Conservation (phyloP, 2,113 vertebrate genomes). For the Ptyas mucosa region DNA sequence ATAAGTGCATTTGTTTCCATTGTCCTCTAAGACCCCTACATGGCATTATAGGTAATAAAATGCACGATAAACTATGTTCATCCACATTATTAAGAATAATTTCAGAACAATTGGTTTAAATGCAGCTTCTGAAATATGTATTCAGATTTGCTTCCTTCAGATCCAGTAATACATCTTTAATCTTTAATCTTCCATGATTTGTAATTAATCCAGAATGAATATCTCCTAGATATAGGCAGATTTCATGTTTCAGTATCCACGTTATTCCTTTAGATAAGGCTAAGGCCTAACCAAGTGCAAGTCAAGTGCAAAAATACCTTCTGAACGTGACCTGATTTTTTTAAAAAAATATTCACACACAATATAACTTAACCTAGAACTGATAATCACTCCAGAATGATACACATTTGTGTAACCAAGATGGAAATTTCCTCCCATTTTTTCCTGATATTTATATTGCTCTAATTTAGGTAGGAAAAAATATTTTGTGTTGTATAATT, state of each 20-base stretch:
- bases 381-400: neutral
- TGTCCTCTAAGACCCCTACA: conserved; percentile 22
- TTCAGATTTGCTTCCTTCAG: neutral
- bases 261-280: neutral
- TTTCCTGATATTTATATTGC: neutral
- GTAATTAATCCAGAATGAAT: conserved; percentile 27
- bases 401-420: neutral
- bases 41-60: conserved; percentile 27
- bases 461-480: neutral
- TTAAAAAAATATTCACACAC: neutral
- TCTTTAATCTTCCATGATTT: neutral
- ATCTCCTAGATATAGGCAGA: neutral
- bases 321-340: neutral
- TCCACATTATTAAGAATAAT: conserved; percentile 35
- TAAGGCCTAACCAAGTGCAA: neutral
- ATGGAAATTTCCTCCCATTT: neutral
- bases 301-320: neutral
- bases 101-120: conserved; percentile 33
- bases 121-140: conserved; percentile 4
- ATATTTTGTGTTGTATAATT: neutral
- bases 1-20: conserved; percentile 36
- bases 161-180: neutral
- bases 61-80: conserved; percentile 35
- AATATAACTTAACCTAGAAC: neutral
- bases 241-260: neutral